Base-by-base conservation (phyloP, 2,888 invertebrate species). In the Strigamia maritima region DNA sequence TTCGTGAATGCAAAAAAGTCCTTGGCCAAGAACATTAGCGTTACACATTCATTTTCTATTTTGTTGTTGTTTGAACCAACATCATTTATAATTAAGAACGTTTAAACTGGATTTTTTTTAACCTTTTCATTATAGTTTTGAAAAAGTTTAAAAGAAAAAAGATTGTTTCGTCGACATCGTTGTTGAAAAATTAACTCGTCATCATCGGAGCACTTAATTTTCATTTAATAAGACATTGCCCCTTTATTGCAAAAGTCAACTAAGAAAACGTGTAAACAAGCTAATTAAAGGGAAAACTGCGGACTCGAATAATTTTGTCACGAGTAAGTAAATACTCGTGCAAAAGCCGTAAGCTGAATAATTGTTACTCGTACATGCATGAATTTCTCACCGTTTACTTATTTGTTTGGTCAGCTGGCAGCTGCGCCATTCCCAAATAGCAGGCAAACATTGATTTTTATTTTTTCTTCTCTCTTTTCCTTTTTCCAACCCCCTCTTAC, bases 191-290 rank as follows among this genome's bases (percentile, higher is more conserved):
- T 60, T 60, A 60, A 60, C 60, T 60, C 60, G 60, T 60, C 60
- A 60, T 60, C 60, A 60, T 60, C 24, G 10, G 60, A 60, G 60
- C 60, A 60, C 60, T 60, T 60, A 60, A 60, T 60, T 60, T 60
- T 60, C 60, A 60, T 60, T 60, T 60, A 60, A 60, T 60, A 60
- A 60, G 60, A 60, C 60, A 60, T 60, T 60, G 60, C 60, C 60
- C 60, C 22, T 19, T 60, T 2, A 19, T 60, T 60, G 60, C 60
- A 60, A 60, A 60, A 60, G 60, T 60, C 60, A 60, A 60, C 60
- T 19, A 16, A 16, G 60, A 60, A 60, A 60, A 60, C 60, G 60
- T 60, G 60, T 60, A 60, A 60, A 60, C 60, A 60, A 60, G 60
- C 60, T 60, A 60, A 60, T 60, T 60, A 60, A 60, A 19, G 10